A percentile compares a stretch with the other conserved stretches of the same genome.
Conservation (phyloP, 2,888 invertebrate genomes). For the Caenorhabditis sinica region DNA sequence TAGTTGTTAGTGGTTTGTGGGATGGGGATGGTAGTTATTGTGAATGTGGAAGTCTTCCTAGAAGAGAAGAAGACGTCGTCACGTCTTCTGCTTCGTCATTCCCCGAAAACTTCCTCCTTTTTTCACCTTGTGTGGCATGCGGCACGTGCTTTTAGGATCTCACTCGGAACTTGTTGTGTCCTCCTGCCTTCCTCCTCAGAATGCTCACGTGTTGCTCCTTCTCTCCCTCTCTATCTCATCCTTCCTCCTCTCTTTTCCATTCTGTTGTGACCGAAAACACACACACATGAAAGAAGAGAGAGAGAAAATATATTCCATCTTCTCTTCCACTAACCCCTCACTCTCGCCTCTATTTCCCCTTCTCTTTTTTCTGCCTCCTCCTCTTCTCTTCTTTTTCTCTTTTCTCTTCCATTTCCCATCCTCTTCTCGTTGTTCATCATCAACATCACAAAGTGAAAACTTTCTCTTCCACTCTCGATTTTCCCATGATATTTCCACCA, state of each 20-base stretch:
- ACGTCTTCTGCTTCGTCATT: not conserved
- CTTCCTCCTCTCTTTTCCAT: conserved; percentile 3
- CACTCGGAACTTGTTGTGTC: not conserved
- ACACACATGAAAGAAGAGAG: not conserved
- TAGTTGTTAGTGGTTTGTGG: too few species aligned
- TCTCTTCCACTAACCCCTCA: not conserved
- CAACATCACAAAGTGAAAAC: not conserved
- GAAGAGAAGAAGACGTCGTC: not conserved
- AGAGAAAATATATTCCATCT: not conserved
- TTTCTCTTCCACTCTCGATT: conserved; percentile 11
- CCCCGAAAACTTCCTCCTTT: conserved; percentile 1
- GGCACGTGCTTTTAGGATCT: conserved; percentile 8
- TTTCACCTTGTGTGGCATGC: conserved; percentile 5
- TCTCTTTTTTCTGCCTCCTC: conserved; percentile 22
- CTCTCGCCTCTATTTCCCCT: not conserved
- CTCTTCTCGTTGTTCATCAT: conserved; percentile 14
- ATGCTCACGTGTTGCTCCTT: conserved; percentile 26
- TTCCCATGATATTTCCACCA: not conserved
- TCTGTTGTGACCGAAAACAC: conserved; percentile 45
- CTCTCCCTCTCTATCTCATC: conserved; percentile 14
- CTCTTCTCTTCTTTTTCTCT: conserved; percentile 10
- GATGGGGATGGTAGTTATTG: too few species aligned
- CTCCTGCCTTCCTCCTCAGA: not conserved
- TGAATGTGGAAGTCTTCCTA: not conserved
- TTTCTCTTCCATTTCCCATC: not conserved